A percentile compares a stretch with the other conserved stretches of the same genome.
Conservation (phyloP, 2,113 vertebrate genomes). For the Anarhynchus alexandrinus region DNA sequence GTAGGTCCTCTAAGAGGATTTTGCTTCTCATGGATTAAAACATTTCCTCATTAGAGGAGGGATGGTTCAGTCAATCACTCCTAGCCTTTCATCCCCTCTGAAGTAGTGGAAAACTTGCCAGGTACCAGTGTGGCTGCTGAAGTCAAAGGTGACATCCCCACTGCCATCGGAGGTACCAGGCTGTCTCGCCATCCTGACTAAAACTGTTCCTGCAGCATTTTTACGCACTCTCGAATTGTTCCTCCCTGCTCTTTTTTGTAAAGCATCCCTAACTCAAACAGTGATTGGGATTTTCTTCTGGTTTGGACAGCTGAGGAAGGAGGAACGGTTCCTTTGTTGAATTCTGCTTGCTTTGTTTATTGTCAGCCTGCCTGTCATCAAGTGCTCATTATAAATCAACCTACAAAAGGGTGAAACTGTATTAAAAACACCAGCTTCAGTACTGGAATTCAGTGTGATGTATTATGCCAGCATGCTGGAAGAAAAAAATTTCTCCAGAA, state of each 20-base stretch:
- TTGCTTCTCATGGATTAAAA: background rate
- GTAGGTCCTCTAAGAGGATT: background rate
- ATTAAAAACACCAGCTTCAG: background rate
- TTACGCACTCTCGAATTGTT: background rate
- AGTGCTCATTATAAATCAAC: background rate
- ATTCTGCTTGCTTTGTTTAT: background rate
- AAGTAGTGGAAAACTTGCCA: background rate
- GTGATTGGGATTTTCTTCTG: background rate
- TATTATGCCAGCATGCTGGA: background rate
- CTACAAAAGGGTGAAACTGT: background rate
- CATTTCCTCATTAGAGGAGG: background rate
- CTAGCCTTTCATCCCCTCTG: background rate
- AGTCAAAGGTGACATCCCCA: background rate
- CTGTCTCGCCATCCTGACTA: background rate
- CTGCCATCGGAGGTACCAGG: background rate
- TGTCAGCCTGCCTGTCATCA: background rate
- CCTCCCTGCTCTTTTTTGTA: background rate
- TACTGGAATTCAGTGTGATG: background rate
- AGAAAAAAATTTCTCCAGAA: background rate
- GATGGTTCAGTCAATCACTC: background rate
- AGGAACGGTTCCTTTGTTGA: background rate
- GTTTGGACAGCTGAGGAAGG: background rate
- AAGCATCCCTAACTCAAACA: background rate
- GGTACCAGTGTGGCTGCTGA: background rate
- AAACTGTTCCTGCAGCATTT: background rate